Evolutionary conservation across 1,140 invertebrate species (phyloP).

Genomic region (Pomacea maculata): DNA sequence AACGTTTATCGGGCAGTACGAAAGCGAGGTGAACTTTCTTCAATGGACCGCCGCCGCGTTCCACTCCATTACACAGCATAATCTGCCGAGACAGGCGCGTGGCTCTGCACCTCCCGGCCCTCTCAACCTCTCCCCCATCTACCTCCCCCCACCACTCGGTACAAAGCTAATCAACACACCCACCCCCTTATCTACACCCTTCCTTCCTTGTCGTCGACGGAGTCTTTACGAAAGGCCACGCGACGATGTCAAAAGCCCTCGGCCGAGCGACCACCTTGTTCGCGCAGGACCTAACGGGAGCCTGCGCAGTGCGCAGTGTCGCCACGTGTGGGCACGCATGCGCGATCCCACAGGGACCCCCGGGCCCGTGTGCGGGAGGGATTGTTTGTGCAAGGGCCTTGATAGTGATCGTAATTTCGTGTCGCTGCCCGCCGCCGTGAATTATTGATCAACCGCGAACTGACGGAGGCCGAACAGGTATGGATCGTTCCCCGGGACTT

Average conservation of each 20-base stretch:
- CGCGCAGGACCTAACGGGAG: slow-evolving; percentile 5
- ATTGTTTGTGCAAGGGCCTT: slow-evolving; percentile 21
- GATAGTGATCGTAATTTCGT: slow-evolving; percentile 28
- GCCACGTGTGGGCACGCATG: slow-evolving; percentile 18
- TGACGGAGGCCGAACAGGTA: slow-evolving; percentile 7
- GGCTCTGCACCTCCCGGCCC: not conserved
- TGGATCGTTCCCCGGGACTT: not conserved
- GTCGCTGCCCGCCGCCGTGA: slow-evolving; percentile 19
- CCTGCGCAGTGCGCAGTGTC: slow-evolving; percentile 12
- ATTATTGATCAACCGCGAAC: slow-evolving; percentile 17
- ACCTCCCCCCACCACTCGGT: no score
- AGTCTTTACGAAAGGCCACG: slow-evolving; percentile 8
- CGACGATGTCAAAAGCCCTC: not conserved
- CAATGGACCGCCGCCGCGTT: slow-evolving; percentile 13
- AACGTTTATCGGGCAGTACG: slow-evolving; percentile 6
- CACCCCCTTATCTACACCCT: not conserved
- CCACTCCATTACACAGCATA: slow-evolving; percentile 21
- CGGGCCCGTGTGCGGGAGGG: slow-evolving; percentile 19
- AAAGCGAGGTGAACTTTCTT: not conserved
- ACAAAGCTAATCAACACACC: no score
- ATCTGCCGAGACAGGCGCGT: slow-evolving; percentile 8
- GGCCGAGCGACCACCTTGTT: slow-evolving; percentile 19
- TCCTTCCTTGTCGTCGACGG: slow-evolving; percentile 4
- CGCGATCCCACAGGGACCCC: slow-evolving; percentile 6
- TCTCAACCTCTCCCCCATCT: not conserved